Evolutionary conservation across 2,797 vertebrate species (phyloP), one percentile per base, ranked within the genome.

Genomic region (Sylvilagus floridanus): DNA sequence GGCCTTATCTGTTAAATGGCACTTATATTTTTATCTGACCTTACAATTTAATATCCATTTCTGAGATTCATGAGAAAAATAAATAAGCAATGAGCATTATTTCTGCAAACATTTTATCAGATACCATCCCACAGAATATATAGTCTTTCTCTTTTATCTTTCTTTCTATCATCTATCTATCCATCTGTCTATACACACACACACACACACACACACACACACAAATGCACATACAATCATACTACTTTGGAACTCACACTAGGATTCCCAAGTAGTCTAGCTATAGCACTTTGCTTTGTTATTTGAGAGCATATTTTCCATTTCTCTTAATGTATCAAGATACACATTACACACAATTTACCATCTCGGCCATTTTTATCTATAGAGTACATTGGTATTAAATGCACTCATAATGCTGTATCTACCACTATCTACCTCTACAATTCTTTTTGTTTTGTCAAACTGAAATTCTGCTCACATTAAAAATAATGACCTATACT

Each of bases 331-430:
- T 54, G 2, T 52, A 1, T 14, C 3, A 69, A 90, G 52, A 63
- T 75, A 11, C 10, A 66, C 14, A 71, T 37, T 21, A 63, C 4
- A 28, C 24, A 9, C 21, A 72, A 60, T 72, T 72, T 72, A 32
- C 0, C 3, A 17, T 52, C 32, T 26, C n/a, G 60, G 37, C 3
- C 10, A 42, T 62, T 68, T 71, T 68, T 16, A 88, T 76, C 6
- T 6, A 0, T 7, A 5, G 2, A 28, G 26, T 11, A 24, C 17
- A 26, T 0, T n/a, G 1, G 2, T 65, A 42, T 16, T 62, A 37
- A 75, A 69, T 30, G 35, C 13, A 30, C 5, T 11, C 0, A 65
- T 13, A 35, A 14, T 37, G 2, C 21, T 63, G 4, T 30, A 32
- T 68, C 1, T 47, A n/a, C 24, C 8, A n/a, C 1, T 24, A 79